These are phyloP conservation scores for Paratrypauchen microcephalus DNA, from an alignment of 2,797 vertebrate species.

Conservation along the genomic window DNA sequence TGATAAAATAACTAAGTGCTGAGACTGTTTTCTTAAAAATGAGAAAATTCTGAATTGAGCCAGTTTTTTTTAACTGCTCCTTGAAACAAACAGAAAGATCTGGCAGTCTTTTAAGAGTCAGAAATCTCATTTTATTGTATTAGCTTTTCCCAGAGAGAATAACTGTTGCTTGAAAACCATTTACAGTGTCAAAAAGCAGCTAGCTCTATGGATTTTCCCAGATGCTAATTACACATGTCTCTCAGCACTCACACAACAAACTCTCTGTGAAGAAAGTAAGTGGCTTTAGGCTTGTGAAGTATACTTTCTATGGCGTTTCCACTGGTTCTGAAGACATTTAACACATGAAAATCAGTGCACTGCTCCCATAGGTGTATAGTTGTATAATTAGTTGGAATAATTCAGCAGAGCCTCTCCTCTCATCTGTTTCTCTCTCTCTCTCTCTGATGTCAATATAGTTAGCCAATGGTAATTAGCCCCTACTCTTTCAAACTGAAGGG, in stretches of 20 bases:
- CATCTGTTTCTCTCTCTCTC: slow-evolving; percentile 23
- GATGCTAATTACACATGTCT: slow-evolving; percentile 4
- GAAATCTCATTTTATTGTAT: background rate
- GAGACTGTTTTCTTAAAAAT: background rate
- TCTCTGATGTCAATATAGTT: slow-evolving; percentile 41
- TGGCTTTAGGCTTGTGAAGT: slow-evolving; percentile 43
- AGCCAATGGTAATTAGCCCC: slow-evolving; percentile 47
- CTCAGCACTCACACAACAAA: background rate
- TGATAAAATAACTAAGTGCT: background rate
- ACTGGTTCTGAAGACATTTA: slow-evolving; percentile 14
- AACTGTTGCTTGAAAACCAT: background rate
- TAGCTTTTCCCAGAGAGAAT: background rate
- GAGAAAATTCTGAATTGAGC: background rate
- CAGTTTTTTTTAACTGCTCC: background rate
- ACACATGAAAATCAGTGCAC: slow-evolving; percentile 28
- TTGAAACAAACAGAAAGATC: background rate
- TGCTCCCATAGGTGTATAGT: slow-evolving; percentile 34
- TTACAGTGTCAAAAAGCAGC: slow-evolving; percentile 24
- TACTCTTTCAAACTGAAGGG: slow-evolving; percentile 23
- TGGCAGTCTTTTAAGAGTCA: background rate
- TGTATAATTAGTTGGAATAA: slow-evolving; percentile 58
- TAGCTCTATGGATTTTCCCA: slow-evolving; percentile 10
- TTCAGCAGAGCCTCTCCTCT: slow-evolving; percentile 43
- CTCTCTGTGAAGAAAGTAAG: slow-evolving; percentile 18
- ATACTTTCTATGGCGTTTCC: slow-evolving; percentile 23